Evolutionary conservation across 2,797 vertebrate species (phyloP).

Genomic region (Takifugu rubripes): DNA sequence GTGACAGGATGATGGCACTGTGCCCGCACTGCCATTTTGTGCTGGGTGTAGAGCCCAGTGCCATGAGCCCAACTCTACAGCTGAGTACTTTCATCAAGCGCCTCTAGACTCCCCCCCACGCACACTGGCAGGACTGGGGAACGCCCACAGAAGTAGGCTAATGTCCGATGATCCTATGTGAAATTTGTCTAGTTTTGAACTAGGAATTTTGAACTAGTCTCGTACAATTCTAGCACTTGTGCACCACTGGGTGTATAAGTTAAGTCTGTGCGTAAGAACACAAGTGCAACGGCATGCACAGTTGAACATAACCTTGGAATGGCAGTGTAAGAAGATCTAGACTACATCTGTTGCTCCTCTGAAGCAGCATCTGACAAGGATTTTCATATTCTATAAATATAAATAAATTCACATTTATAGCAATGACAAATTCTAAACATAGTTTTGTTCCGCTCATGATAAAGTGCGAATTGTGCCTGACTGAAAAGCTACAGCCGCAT

Average conservation of each 20-base stretch:
- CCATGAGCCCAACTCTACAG: conserved; percentile 77
- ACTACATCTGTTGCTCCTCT: conserved; percentile 25
- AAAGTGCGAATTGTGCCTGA: conserved; percentile 28
- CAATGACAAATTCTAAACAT: conserved; percentile 36
- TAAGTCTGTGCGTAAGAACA: conserved; percentile 2
- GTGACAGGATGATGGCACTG: conserved; percentile 76
- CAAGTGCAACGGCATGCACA: conserved; percentile 1
- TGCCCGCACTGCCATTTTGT: conserved; percentile 54
- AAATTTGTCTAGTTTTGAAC: conserved; percentile 1
- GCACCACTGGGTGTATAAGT: not conserved
- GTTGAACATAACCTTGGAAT: conserved; percentile 9
- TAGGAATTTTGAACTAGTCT: not conserved
- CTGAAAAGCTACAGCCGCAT: conserved; percentile 36
- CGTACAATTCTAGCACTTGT: not conserved
- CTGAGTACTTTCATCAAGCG: conserved; percentile 83
- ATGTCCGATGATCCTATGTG: conserved; percentile 59
- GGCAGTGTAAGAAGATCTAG: conserved; percentile 38
- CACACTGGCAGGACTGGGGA: conserved; percentile 77
- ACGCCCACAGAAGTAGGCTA: conserved; percentile 24
- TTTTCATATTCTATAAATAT: conserved; percentile 43
- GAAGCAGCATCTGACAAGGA: conserved; percentile 30
- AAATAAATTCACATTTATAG: conserved; percentile 44
- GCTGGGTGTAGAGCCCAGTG: conserved; percentile 69
- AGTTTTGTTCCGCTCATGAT: conserved; percentile 25
- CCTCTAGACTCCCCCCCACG: conserved; percentile 73